phyloP scores from a whole-genome alignment of 2,888 invertebrate genomes.

The Rhodophaea formosa region DNA sequence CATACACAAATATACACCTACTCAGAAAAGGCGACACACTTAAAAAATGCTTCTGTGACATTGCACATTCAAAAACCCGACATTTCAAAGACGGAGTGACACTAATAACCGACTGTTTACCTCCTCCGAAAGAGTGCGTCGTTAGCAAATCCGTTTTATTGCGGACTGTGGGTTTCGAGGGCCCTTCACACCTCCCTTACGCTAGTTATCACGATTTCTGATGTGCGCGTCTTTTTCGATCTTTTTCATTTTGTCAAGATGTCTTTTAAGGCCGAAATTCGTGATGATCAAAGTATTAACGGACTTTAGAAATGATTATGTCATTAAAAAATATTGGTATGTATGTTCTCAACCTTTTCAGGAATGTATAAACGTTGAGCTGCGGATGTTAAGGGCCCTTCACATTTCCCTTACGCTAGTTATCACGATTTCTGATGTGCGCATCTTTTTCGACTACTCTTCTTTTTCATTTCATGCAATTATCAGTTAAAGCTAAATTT shows the following conservation, averaged over 20 bases:
- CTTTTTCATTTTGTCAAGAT: constrained; percentile 38
- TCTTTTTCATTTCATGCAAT: constrained; percentile 39
- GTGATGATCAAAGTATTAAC: constrained; percentile 3
- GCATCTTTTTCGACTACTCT: constrained; percentile 60
- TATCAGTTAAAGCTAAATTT: constrained; percentile 21
- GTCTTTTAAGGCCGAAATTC: constrained; percentile 20
- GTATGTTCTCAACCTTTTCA: too few relatives aligned
- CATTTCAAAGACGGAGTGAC: constrained; percentile 2
- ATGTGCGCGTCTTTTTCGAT: constrained; percentile 61
- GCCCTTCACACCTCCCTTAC: constrained; percentile 65
- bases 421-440: constrained; percentile 69
- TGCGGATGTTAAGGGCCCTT: constrained; percentile 65
- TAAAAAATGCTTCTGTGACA: background rate
- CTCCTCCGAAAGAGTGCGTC: constrained; percentile 56
- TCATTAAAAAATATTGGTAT: background rate
- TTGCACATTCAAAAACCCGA: background rate
- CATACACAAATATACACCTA: background rate
- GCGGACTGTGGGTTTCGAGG: constrained; percentile 64
- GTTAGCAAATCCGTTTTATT: constrained; percentile 73
- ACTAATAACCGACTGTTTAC: constrained; percentile 36
- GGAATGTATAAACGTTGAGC: too few relatives aligned
- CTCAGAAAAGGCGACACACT: background rate
- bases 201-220: constrained; percentile 75
- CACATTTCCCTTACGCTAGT: constrained; percentile 71
- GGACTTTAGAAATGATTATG: background rate